Evolutionary conservation across 37 sponge, comb jelly and placozoan species (phyloP).

Genomic region (Cliona cf. orientalis): DNA sequence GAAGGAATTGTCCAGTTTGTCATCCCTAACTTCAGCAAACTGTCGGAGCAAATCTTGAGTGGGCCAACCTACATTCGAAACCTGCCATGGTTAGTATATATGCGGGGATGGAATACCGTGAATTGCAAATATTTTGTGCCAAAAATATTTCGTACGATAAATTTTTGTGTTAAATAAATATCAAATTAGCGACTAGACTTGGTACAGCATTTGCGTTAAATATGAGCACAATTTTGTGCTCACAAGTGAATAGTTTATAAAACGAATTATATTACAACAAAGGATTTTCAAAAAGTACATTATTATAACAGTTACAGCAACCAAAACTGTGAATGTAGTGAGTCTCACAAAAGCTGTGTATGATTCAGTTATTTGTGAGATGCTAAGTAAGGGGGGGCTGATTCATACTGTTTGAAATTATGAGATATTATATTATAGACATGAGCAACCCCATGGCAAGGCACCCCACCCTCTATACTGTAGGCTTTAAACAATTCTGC

Average conservation of each 20-base stretch:
- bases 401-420: background rate
- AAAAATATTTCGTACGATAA: no score
- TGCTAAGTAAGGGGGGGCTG: no score
- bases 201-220: no score
- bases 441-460: no score
- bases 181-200: no score
- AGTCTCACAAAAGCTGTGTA: no score
- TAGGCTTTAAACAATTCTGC: no score
- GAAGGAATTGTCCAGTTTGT: constrained; percentile 49
- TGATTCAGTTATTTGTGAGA: no score
- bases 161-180: no score
- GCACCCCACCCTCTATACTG: no score
- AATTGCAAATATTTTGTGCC: no score
- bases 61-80: constrained; percentile 74
- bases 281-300: background rate
- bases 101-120: background rate
- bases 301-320: background rate
- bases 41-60: constrained; percentile 61
- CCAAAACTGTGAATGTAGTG: no score
- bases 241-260: background rate
- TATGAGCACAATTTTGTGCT: background rate
- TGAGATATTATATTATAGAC: background rate
- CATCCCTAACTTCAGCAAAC: constrained; percentile 30
- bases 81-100: constrained; percentile 81
- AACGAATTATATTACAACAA: background rate